Conservation (phyloP, 2,888 invertebrate genomes). For the Zygogramma bicolorata region DNA sequence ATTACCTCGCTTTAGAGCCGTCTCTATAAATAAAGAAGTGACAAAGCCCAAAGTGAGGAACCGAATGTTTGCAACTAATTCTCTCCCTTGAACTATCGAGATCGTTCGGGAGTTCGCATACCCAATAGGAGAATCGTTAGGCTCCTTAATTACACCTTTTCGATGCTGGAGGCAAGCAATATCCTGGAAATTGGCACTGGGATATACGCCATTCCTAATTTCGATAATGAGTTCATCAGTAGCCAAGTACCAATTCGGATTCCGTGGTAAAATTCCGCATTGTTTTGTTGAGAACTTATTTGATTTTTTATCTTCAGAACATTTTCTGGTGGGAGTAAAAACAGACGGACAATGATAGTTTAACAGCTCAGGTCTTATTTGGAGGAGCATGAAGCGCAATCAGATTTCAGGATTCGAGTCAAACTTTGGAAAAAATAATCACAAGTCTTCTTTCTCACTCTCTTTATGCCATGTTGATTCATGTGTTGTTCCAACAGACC, state of each 20-base stretch:
- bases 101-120: background rate
- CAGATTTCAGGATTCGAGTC: no score
- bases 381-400: no score
- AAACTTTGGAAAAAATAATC: no score
- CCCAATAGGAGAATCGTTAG: background rate
- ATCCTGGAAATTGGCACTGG: background rate
- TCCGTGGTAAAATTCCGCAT: no score
- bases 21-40: background rate
- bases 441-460: no score
- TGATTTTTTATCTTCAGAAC: no score
- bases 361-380: no score
- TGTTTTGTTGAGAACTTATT: no score
- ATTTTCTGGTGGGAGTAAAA: no score
- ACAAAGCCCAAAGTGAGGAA: background rate
- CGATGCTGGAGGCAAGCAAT: background rate
- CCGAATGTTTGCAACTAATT: background rate
- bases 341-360: no score
- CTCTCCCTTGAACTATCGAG: background rate
- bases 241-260: background rate
- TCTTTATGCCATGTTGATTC: no score
- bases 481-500: no score
- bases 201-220: background rate
- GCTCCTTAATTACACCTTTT: background rate
- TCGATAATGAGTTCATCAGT: background rate
- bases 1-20: background rate